Evolutionary conservation across 2,888 invertebrate genomes (phyloP).

Genomic region (Amaurobius ferox): DNA sequence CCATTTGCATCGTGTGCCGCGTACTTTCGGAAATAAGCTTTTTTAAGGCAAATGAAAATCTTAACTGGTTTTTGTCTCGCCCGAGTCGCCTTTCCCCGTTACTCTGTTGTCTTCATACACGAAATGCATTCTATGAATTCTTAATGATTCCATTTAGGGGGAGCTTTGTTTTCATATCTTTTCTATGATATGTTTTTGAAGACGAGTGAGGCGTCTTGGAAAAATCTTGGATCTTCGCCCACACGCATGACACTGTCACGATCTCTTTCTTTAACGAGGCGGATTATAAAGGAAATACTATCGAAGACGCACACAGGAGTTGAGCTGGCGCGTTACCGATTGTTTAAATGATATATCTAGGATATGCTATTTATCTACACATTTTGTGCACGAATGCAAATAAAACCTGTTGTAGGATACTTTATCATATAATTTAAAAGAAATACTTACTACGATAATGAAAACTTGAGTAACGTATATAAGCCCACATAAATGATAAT

Average conservation of each 20-base stretch:
- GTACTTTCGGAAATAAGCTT: not conserved
- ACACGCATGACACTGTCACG: not conserved
- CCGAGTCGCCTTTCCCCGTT: not conserved
- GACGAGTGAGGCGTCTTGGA: slow-evolving; percentile 3
- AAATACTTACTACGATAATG: too few relatives aligned
- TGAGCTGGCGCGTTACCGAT: too few relatives aligned
- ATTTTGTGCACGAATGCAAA: too few relatives aligned
- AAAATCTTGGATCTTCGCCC: not conserved
- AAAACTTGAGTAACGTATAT: too few relatives aligned
- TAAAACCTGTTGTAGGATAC: too few relatives aligned
- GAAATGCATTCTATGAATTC: not conserved
- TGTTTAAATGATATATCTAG: too few relatives aligned
- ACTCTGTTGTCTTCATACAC: not conserved
- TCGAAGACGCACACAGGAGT: too few relatives aligned
- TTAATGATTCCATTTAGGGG: slow-evolving; percentile 7
- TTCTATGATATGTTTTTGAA: not conserved
- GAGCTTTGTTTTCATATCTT: slow-evolving; percentile 5
- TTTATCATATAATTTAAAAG: too few relatives aligned
- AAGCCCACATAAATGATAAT: too few relatives aligned
- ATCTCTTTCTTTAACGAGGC: not conserved
- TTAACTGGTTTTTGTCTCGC: not conserved
- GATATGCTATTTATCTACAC: too few relatives aligned
- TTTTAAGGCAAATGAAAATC: not conserved
- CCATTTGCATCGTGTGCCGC: too few relatives aligned
- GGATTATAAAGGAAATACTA: not conserved